Percentiles rank a stretch among this genome's conserved stretches.
phyloP scores from a whole-genome alignment of 2,113 vertebrate species.

The Picathartes gymnocephalus region DNA sequence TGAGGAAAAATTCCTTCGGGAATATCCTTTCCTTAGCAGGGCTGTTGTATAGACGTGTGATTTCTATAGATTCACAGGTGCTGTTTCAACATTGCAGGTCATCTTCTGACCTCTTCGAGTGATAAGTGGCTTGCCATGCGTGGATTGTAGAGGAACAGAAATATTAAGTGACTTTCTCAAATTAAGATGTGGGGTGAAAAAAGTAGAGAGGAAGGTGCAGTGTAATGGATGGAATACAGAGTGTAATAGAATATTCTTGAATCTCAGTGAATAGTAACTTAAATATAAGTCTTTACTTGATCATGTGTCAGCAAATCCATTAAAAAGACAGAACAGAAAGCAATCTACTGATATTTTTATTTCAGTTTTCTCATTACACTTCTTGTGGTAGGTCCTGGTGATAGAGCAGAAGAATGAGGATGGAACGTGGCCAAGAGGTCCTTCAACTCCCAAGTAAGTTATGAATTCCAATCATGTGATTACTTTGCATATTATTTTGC shows the following conservation, averaged over 20 bases:
- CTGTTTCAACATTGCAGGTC: neutral
- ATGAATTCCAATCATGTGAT: neutral
- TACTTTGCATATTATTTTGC: neutral
- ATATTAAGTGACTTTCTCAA: neutral
- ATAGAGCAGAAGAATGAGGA: slow-evolving; percentile 99
- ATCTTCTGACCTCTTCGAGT: neutral
- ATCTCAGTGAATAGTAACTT: neutral
- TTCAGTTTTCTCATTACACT: neutral
- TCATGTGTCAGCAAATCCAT: neutral
- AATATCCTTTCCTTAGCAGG: neutral
- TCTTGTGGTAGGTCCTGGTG: slow-evolving; percentile 86
- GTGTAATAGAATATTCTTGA: neutral
- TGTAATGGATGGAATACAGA: neutral
- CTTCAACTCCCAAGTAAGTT: slow-evolving; percentile 92
- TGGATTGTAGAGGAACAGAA: neutral
- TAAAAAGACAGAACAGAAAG: neutral
- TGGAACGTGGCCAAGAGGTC: slow-evolving; percentile 93
- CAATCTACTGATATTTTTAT: neutral
- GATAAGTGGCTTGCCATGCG: neutral
- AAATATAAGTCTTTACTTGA: neutral
- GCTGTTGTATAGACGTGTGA: neutral
- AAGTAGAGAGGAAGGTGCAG: neutral
- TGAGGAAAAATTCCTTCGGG: neutral
- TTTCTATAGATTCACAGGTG: neutral
- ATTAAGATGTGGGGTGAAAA: neutral